Base-by-base conservation (phyloP, 2,113 vertebrate species). In the Phyllostomus discolor region DNA sequence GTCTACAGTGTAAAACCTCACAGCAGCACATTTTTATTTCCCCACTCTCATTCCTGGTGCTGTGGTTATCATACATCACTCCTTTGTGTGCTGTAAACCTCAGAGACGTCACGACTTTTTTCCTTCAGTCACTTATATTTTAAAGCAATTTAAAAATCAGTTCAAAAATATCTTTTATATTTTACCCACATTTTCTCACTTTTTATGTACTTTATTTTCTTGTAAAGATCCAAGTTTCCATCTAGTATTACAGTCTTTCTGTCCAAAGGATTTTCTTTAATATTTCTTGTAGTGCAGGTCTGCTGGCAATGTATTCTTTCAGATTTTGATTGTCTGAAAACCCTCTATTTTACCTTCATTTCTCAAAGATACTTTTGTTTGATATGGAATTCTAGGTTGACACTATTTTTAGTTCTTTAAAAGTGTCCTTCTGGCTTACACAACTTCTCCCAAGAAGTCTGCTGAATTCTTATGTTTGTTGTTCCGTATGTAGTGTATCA, bases 121-220 rank as follows among this genome's bases (percentile, higher is more conserved):
- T 26, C 10, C 12, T 91, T 79, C 70, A 78, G 76, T 84, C 50
- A 54, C 84, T 88, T 91, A 48, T 91, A 86, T 93, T 97, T 95
- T 84, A 94, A 96, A 88, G 35, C 52, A 85, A 84, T 89, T 80
- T 94, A 91, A 95, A 96, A 90, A 82, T 89, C 64, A 69, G 24
- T 88, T 78, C 90, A 24, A 66, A 95, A 90, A 66, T 94, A 17
- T 78, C 76, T 84, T 94, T 84, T 84, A 69, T 95, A 84, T 41
- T 90, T 78, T 93, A 79, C 33, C 11, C 66, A 72, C 28, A 76
- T 48, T 80, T 93, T 95, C 92, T 75, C 64, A 86, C 67, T 43
- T 93, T 75, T 76, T 75, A 26, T 81, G 12, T 67, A 67, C 22
- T 43, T 83, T 50, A 11, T 83, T 96, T 87, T 83, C 78, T 95